Evolutionary conservation across 2,797 vertebrate genomes (phyloP), one percentile per base, ranked within the genome.

Genomic region (Pygocentrus nattereri): DNA sequence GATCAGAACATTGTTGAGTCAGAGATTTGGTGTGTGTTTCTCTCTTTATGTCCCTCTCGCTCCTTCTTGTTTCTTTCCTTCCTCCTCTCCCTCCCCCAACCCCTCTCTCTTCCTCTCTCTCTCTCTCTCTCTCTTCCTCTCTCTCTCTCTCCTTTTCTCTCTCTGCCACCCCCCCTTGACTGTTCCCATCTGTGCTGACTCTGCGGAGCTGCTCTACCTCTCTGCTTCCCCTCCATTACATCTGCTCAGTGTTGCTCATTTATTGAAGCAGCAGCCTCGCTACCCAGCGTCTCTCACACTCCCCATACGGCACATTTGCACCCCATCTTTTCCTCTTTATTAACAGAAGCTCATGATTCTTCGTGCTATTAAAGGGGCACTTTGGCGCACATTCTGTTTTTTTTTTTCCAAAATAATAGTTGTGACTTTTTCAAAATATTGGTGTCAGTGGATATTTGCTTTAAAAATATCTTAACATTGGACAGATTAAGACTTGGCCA

Each of bases 101-200:
- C 44, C 31, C 34, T 30, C 6, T 12, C 38, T 41, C 6, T 30
- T 8, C 16, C 3, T 50, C n/a, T 50, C 27, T 76, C 30, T 41
- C 18, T 61, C n/a, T 6, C 18, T 49, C 16, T 21, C 16, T 69
- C 50, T 13, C 50, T 27, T 49, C 44, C 23, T 15, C 34, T 23
- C 21, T 11, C 49, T 27, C 41, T 52, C 11, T 19, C 47, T n/a
- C 61, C 27, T 15, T 15, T 13, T 23, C 47, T 52, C 64, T 15
- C 23, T 0, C 19, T 50, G 21, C 18, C 27, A 13, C 54, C 47
- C 47, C 69, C 16, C n/a, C 78, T 73, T 62, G 13, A 10, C 74
- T 59, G 47, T 65, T 82, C 73, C 84, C 81, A 74, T 76, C 76
- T 87, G 78, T 85, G 84, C 86, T 86, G 84, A 88, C 82, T 83